Base-by-base conservation (phyloP, 2,113 vertebrate genomes). In the Ophiodon elongatus region DNA sequence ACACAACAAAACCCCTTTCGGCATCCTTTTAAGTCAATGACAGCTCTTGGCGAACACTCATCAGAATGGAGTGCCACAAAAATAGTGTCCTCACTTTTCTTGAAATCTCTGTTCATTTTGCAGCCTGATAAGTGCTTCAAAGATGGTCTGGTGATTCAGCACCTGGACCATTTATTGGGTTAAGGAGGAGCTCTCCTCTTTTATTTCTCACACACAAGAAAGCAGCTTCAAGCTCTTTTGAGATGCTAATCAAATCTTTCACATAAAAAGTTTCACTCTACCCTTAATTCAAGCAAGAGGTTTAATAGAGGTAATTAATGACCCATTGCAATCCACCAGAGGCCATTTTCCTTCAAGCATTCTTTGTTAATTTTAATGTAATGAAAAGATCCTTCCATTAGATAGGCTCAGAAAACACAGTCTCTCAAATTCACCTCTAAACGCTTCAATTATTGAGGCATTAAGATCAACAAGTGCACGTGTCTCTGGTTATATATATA, bases 251-350 rank as follows among this genome's bases (percentile, higher is more conserved):
- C 47, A 85, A 82, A 81, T 87, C 57, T 67, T 25, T 25, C 81
- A 62, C 70, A 54, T 79, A 84, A 84, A 64, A 84, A 74, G 52
- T 82, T 87, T 76, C 47, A 47, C 60, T 76, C 52, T 76, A 29
- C 60, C 39, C 67, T 86, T 77, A 75, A 83, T 88, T 91, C 69
- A 83, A 84, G 68, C 66, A 64, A 67, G 64, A 70, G 63, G 54
- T 75, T 88, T 88, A 72, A 88, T 66, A 62, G 72, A 77, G 65
- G 39, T 71, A 85, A 88, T 89, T 90, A 91, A 89, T 87, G 82
- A 84, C 74, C 78, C 47, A 66, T 72, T 81, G 76, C 84, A 80
- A 66, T 70, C 62, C 37, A 76, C 84, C 27, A 57, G 69, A 81
- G 83, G 84, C 39, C 60, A 39, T 79, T 86, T 88, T 83, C 33